These are phyloP conservation scores for Pygmarrhopalites habei DNA, from an alignment of 1,140 invertebrate genomes.

Conservation along the genomic window DNA sequence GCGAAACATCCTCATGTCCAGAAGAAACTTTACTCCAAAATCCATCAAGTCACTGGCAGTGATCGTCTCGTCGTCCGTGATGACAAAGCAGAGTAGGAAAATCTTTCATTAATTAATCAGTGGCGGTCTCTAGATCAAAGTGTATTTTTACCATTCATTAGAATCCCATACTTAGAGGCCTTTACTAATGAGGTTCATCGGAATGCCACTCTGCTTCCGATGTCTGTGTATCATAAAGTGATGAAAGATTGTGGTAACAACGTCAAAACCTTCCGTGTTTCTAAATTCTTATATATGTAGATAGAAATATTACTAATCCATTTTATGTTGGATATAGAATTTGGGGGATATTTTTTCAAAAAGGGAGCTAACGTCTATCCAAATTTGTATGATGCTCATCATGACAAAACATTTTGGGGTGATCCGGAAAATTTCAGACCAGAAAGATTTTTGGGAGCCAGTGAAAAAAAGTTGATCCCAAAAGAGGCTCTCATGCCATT, in stretches of 20 bases:
- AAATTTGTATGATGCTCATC: constrained; percentile 68
- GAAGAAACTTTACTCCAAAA: constrained; percentile 40
- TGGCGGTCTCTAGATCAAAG: no score
- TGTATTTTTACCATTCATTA: background rate
- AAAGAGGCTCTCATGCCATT: constrained; percentile 66
- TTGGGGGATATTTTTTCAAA: constrained; percentile 65
- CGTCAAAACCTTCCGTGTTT: no score
- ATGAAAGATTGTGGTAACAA: background rate
- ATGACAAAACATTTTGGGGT: constrained; percentile 59
- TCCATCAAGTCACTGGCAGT: constrained; percentile 41
- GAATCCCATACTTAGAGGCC: constrained; percentile 70
- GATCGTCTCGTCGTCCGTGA: constrained; percentile 25
- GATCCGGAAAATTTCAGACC: constrained; percentile 67
- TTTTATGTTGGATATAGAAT: no score
- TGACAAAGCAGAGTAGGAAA: constrained; percentile 1
- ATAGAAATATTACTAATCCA: no score
- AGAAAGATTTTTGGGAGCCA: constrained; percentile 61
- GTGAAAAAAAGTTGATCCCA: constrained; percentile 55
- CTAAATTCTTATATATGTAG: no score
- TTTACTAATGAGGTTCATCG: constrained; percentile 65
- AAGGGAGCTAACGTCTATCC: constrained; percentile 71
- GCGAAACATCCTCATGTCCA: constrained; percentile 41
- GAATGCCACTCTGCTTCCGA: constrained; percentile 66
- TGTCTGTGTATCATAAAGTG: constrained; percentile 46
- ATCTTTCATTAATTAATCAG: background rate